Percentiles rank a stretch among this genome's conserved stretches.
Evolutionary conservation across 2,797 vertebrate species (phyloP).

Genomic region (Sebastes steindachneri): DNA sequence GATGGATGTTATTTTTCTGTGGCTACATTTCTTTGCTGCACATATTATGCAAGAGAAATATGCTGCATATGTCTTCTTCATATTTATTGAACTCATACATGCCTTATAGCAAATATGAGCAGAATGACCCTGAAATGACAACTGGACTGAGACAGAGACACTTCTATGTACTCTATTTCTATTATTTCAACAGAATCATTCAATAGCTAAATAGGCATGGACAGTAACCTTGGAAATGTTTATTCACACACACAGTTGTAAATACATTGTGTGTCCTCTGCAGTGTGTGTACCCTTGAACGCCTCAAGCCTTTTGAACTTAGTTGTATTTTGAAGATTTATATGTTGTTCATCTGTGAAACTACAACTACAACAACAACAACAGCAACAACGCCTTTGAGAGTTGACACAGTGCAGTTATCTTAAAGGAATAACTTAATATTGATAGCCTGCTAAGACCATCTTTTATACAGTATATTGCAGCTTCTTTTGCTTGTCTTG

Average conservation of each 20-base stretch:
- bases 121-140: conserved; percentile 24
- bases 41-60: conserved; percentile 22
- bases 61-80: conserved; percentile 11
- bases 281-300: background rate
- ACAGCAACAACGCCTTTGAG: background rate
- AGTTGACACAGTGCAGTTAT: background rate
- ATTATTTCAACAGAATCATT: background rate
- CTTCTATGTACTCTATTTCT: background rate
- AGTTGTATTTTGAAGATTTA: background rate
- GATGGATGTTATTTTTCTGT: conserved; percentile 1
- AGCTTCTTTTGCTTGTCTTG: background rate
- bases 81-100: conserved; percentile 26
- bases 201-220: background rate
- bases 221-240: background rate
- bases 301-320: background rate
- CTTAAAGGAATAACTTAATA: background rate
- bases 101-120: conserved; percentile 19
- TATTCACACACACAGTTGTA: background rate
- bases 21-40: conserved; percentile 12
- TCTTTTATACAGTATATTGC: background rate
- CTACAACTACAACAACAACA: background rate
- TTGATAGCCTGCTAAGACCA: background rate
- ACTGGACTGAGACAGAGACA: background rate
- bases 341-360: background rate
- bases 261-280: background rate